Evolutionary conservation across 2,113 vertebrate species (phyloP).

Genomic region (Pogonocichla stellata): DNA sequence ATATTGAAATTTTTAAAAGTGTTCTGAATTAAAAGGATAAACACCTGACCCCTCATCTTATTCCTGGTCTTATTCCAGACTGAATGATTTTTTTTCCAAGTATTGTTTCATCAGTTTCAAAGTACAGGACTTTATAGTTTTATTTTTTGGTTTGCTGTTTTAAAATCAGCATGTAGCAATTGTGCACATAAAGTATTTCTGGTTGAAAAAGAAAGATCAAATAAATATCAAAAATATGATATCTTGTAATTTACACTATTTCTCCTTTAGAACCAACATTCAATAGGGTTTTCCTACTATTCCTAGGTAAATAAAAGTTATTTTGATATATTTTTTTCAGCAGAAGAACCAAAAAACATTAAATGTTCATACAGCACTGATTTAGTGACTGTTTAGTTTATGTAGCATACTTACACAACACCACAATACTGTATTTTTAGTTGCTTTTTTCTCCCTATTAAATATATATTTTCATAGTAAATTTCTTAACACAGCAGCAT

Average conservation of each 20-base stretch:
- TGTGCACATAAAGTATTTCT: not conserved
- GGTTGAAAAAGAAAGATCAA: not conserved
- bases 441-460: fast-evolving
- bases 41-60: not conserved
- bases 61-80: not conserved
- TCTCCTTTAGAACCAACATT: not conserved
- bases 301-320: not conserved
- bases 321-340: not conserved
- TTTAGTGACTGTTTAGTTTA: not conserved
- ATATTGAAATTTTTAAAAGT: not conserved
- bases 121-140: not conserved
- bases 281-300: not conserved
- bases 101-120: not conserved
- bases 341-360: not conserved
- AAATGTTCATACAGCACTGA: not conserved
- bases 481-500: not conserved
- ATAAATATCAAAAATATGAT: not conserved
- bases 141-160: not conserved
- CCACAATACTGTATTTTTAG: fast-evolving
- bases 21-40: not conserved
- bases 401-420: not conserved
- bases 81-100: not conserved
- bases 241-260: not conserved
- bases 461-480: not conserved
- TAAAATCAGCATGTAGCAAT: not conserved